Evolutionary conservation across 35 echinoderm and acorn worm genomes (phyloP).

Genomic region (Hemicentrotus pulcherrimus): DNA sequence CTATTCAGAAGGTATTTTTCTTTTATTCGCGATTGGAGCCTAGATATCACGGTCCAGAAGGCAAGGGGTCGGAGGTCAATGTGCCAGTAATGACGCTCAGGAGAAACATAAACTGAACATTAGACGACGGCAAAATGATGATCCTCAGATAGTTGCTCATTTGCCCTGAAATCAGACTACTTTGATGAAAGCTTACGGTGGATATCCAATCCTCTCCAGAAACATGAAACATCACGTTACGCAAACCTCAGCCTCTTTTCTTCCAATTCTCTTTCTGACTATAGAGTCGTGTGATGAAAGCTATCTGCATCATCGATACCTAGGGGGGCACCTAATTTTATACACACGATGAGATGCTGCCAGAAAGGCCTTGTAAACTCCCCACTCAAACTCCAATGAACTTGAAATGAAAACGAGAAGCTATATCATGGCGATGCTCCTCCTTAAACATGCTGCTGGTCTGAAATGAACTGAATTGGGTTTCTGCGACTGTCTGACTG

Average conservation of each 20-base stretch:
- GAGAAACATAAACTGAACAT: not conserved
- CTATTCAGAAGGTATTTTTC: slow-evolving; percentile 12
- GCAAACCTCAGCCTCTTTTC: not conserved
- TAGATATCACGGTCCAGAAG: not conserved
- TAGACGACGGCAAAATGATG: not conserved
- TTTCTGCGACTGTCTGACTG: not conserved
- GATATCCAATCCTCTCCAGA: not conserved
- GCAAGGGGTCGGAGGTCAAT: not conserved
- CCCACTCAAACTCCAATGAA: not conserved
- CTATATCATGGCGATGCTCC: not conserved
- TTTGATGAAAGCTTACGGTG: not conserved
- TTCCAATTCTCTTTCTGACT: not conserved
- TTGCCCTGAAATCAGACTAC: not conserved
- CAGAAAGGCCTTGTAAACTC: not conserved
- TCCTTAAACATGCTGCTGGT: not conserved
- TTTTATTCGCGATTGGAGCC: not conserved
- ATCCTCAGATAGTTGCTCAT: not conserved
- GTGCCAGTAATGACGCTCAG: not conserved
- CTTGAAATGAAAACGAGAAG: not conserved
- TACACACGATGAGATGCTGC: not conserved
- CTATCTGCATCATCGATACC: not conserved
- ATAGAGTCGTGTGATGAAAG: not conserved
- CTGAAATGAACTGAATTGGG: not conserved
- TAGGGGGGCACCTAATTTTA: not conserved
- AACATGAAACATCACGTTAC: not conserved